These are phyloP conservation scores for Bufo gargarizans DNA, from an alignment of 2,113 vertebrate species.

Conservation along the genomic window DNA sequence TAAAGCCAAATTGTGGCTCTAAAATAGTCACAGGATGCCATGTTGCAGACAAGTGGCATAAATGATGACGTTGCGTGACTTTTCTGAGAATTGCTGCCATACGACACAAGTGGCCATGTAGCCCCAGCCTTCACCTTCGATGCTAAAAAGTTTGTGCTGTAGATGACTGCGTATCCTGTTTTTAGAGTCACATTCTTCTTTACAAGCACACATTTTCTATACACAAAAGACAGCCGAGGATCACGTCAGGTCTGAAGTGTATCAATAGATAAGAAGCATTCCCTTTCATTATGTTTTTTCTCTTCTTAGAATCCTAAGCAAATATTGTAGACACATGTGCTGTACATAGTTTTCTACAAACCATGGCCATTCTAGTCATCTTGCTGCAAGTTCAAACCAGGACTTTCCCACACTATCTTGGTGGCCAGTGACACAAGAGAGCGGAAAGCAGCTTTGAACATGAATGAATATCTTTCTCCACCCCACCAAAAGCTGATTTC, in stretches of 20 bases:
- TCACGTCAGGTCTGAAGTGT: conserved; percentile 29
- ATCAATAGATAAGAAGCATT: conserved; percentile 41
- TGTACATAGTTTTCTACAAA: conserved; percentile 15
- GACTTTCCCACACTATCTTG: conserved; percentile 47
- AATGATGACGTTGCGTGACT: too few relatives aligned
- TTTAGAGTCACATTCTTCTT: conserved; percentile 26
- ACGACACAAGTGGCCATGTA: too few relatives aligned
- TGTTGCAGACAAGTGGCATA: too few relatives aligned
- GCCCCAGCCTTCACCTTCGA: background rate
- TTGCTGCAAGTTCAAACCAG: conserved; percentile 49
- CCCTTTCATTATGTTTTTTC: conserved; percentile 27
- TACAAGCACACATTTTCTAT: conserved; percentile 31
- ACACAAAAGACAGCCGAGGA: conserved; percentile 32
- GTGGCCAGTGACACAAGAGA: conserved; percentile 31
- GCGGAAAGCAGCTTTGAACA: conserved; percentile 33
- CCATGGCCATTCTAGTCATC: background rate
- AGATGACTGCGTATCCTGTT: background rate
- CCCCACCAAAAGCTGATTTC: conserved; percentile 8
- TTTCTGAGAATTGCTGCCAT: too few relatives aligned
- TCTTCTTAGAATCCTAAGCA: conserved; percentile 27
- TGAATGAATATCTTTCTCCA: conserved; percentile 20
- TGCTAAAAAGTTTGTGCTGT: background rate
- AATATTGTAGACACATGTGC: conserved; percentile 37
- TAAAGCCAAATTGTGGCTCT: too few relatives aligned
- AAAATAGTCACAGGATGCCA: too few relatives aligned